phyloP scores from a whole-genome alignment of 1,140 invertebrate species.

The Elysia chlorotica region DNA sequence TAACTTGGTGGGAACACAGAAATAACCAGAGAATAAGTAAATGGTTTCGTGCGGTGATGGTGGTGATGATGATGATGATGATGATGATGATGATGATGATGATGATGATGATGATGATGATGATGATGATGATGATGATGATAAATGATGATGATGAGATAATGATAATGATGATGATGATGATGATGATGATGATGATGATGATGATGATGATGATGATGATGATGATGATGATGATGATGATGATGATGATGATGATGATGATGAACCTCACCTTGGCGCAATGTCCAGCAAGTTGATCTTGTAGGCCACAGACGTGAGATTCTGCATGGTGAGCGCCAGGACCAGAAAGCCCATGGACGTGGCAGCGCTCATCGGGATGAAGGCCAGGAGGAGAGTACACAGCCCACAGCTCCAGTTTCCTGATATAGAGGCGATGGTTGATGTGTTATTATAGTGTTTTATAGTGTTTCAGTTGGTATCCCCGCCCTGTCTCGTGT shows the following conservation, averaged over 20 bases:
- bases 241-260: too few relatives aligned
- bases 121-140: not conserved
- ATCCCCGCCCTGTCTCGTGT: not conserved
- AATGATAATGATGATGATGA: not conserved
- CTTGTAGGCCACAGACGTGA: slow-evolving; percentile 26
- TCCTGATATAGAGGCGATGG: slow-evolving; percentile 6
- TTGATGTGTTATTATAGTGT: not conserved
- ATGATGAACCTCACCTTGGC: slow-evolving; percentile 25
- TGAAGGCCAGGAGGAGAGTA: slow-evolving; percentile 16
- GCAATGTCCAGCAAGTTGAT: slow-evolving; percentile 29
- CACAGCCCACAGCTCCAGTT: slow-evolving; percentile 18
- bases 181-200: not conserved
- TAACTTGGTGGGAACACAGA: too few relatives aligned
- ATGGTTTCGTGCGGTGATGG: too few relatives aligned
- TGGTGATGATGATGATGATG: too few relatives aligned
- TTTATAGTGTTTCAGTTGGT: not conserved
- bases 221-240: too few relatives aligned
- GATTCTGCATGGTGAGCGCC: slow-evolving; percentile 24
- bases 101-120: too few relatives aligned
- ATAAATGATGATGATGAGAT: not conserved
- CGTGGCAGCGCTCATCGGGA: not conserved
- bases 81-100: too few relatives aligned
- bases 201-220: not conserved
- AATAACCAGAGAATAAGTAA: too few relatives aligned
- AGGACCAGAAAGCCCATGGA: slow-evolving; percentile 16